Percentiles rank a stretch among this genome's conserved stretches.
These are phyloP conservation scores for Microplitis demolitor DNA, from an alignment of 1,140 invertebrate genomes.

Conservation along the genomic window DNA sequence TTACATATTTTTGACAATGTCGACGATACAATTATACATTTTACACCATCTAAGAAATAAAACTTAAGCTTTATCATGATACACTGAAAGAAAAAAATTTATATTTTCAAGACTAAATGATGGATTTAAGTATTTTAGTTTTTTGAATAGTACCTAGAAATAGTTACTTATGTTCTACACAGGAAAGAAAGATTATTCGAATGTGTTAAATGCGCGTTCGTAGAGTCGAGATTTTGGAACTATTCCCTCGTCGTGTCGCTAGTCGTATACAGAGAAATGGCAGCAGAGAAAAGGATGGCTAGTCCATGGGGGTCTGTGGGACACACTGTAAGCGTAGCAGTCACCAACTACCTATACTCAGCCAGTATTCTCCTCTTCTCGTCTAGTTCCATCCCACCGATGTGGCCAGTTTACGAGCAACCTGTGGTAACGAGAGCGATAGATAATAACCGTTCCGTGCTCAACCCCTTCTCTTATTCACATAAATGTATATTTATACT, in stretches of 20 bases:
- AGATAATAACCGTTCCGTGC: constrained; percentile 62
- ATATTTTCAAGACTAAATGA: too few relatives aligned
- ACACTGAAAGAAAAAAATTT: too few relatives aligned
- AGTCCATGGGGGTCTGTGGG: constrained; percentile 29
- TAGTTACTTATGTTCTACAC: too few relatives aligned
- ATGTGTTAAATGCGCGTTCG: too few relatives aligned
- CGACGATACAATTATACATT: not conserved
- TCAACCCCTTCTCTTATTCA: constrained; percentile 40
- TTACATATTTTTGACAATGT: not conserved
- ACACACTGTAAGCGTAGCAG: constrained; percentile 42
- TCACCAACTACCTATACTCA: constrained; percentile 50
- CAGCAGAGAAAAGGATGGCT: constrained; percentile 29
- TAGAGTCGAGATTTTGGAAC: too few relatives aligned
- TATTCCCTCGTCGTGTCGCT: not conserved
- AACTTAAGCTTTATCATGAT: too few relatives aligned
- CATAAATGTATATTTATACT: not conserved
- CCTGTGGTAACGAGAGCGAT: constrained; percentile 64
- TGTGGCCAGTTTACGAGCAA: constrained; percentile 62
- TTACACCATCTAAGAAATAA: too few relatives aligned
- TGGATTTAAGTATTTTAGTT: too few relatives aligned
- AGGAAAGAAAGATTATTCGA: too few relatives aligned
- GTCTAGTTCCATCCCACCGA: constrained; percentile 44
- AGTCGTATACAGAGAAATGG: constrained; percentile 37
- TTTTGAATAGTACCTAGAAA: too few relatives aligned
- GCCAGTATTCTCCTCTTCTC: constrained; percentile 32